Evolutionary conservation across 1,140 invertebrate species (phyloP).

Genomic region (Camponotus pennsylvanicus): DNA sequence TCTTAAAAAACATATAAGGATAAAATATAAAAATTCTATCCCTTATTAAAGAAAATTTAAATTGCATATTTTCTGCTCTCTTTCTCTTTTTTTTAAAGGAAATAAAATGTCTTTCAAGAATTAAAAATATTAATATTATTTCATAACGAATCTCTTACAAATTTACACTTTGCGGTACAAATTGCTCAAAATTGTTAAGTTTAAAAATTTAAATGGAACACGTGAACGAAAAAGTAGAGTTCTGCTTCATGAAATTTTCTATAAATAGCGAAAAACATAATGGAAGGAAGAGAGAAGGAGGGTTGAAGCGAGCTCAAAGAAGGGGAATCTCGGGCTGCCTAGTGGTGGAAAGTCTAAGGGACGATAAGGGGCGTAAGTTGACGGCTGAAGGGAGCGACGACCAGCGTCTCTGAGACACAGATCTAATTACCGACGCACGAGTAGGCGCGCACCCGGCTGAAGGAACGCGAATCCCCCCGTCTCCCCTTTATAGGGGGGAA

Average conservation of each 20-base stretch:
- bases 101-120: neutral
- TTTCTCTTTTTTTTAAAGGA: neutral
- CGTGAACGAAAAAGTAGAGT: constrained; percentile 5
- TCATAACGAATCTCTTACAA: neutral
- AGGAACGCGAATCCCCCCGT: constrained; percentile 64
- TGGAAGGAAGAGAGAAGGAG: constrained; percentile 8
- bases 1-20: neutral
- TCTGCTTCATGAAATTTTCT: constrained; percentile 35
- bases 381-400: constrained; percentile 78
- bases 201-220: neutral
- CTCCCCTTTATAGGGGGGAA: constrained; percentile 30
- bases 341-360: constrained; percentile 38
- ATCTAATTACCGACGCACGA: constrained; percentile 83
- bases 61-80: neutral
- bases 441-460: constrained; percentile 76
- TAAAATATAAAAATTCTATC: too few species aligned
- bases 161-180: neutral
- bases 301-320: constrained; percentile 5
- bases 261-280: constrained; percentile 19
- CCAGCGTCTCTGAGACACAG: constrained; percentile 75
- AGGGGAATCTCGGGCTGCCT: neutral
- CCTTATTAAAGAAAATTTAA: neutral
- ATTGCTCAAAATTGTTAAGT: neutral
- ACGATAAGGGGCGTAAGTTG: constrained; percentile 75
- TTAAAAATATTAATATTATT: neutral